Conservation (phyloP, 53 echinoderm and acorn worm genomes). For the Temnopleurus reevesii region DNA sequence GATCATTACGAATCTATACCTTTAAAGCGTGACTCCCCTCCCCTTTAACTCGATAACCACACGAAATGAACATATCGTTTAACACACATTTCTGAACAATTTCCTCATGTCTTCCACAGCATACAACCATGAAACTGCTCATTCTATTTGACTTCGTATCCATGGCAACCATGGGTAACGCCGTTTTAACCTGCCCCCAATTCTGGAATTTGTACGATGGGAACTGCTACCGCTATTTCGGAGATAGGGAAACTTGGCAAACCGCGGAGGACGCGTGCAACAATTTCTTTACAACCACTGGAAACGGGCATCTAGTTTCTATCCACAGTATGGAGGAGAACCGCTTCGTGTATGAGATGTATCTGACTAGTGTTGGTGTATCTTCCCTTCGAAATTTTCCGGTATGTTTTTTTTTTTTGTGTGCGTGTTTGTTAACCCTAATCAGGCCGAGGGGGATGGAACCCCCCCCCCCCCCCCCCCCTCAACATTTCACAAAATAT, state of each 20-base stretch:
- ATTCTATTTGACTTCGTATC: background rate
- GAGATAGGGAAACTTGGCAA: background rate
- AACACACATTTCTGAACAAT: no score
- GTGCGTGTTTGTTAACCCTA: no score
- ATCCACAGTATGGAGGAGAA: background rate
- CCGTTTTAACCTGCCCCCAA: background rate
- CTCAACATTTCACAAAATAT: no score
- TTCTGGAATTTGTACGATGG: constrained; percentile 3
- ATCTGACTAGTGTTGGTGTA: background rate
- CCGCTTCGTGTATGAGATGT: constrained; percentile 23
- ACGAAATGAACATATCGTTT: no score
- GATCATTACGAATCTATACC: no score
- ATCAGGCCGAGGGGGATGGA: no score
- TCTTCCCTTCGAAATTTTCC: no score
- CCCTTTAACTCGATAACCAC: no score
- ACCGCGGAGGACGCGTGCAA: constrained; percentile 2
- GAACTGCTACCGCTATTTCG: constrained; percentile 32
- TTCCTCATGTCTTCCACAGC: no score
- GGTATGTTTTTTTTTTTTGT: no score
- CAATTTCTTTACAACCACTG: background rate
- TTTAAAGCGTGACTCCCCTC: no score
- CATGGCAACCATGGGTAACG: background rate
- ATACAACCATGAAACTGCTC: background rate
- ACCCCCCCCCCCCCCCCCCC: no score
- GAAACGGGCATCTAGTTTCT: background rate